phyloP scores from a whole-genome alignment of 2,888 invertebrate species.

The Cordylochernes scorpioides region DNA sequence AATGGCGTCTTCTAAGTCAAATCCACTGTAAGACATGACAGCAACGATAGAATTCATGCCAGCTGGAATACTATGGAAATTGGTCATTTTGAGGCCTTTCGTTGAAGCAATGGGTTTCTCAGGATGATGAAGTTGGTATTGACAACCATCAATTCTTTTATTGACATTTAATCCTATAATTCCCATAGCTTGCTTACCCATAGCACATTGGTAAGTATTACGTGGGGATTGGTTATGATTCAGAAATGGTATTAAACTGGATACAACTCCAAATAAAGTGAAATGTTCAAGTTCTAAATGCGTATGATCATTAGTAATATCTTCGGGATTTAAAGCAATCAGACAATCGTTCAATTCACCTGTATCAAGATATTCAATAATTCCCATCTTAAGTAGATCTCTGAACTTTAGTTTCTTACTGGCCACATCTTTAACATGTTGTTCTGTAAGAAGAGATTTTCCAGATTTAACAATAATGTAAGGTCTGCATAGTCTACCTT shows the following conservation, averaged over 20 bases:
- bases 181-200: conserved; percentile 99
- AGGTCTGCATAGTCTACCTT: conserved; percentile 64
- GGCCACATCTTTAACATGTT: conserved; percentile 54
- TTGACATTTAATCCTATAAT: conserved; percentile 2
- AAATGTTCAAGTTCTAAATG: conserved; percentile 95
- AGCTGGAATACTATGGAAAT: conserved; percentile 3
- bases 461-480: conserved; percentile 78
- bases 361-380: conserved; percentile 85
- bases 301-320: conserved; percentile 50
- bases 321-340: conserved; percentile 60
- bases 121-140: conserved; percentile 1
- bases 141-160: conserved; percentile 3
- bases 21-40: conserved; percentile 20
- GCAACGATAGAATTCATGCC: conserved; percentile 5
- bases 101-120: conserved; percentile 4
- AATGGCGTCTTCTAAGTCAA: conserved; percentile 32
- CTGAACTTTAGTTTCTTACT: conserved; percentile 52
- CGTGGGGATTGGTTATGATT: conserved; percentile 96
- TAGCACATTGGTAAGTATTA: conserved; percentile 97
- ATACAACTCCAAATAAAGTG: conserved; percentile 88
- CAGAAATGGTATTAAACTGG: conserved; percentile 87
- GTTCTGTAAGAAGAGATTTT: conserved; percentile 40
- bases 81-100: not conserved
- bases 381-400: conserved; percentile 68
- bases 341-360: conserved; percentile 92